Conservation (phyloP, 2,113 vertebrate genomes). For the Plecturocebus donacophilus region DNA sequence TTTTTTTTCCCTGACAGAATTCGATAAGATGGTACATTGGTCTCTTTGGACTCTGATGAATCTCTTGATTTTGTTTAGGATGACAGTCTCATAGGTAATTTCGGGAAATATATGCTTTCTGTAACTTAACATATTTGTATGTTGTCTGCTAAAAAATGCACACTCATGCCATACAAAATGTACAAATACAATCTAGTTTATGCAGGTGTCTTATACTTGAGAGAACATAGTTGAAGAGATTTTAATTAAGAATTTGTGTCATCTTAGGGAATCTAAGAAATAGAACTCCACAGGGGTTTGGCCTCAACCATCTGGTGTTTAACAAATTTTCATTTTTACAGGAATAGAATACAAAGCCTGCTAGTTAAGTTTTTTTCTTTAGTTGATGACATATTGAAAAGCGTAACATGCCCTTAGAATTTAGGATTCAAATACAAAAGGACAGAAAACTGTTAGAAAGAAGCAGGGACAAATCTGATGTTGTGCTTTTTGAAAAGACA, state of each 20-base stretch:
- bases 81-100: neutral
- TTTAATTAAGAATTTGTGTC: constrained; percentile 56
- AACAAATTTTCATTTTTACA: constrained; percentile 12
- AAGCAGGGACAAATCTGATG: neutral
- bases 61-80: neutral
- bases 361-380: neutral
- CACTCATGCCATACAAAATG: neutral
- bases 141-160: neutral
- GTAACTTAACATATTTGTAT: neutral
- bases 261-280: constrained; percentile 1
- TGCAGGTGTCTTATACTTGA: neutral
- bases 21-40: neutral
- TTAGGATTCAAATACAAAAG: neutral
- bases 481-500: neutral
- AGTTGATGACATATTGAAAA: neutral
- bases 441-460: neutral
- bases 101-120: neutral
- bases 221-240: neutral
- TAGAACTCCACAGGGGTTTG: neutral
- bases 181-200: neutral
- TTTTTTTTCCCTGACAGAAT: neutral
- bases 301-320: constrained; percentile 41
- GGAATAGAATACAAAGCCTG: neutral
- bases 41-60: neutral
- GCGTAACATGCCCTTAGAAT: neutral